phyloP scores from a whole-genome alignment of 2,888 invertebrate genomes.

The Acrobasis consociella region DNA sequence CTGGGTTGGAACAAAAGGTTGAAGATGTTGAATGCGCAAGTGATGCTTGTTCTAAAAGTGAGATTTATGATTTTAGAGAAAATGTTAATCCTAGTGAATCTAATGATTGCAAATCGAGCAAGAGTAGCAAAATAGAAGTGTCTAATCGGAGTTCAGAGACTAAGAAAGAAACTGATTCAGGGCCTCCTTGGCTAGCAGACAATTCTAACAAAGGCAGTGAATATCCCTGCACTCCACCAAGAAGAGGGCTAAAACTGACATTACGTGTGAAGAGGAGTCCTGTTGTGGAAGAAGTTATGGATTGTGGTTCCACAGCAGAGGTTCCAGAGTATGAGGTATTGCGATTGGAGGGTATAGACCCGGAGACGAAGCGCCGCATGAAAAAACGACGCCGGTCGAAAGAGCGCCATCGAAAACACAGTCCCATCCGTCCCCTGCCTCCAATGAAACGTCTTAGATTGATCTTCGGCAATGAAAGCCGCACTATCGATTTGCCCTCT shows the following conservation, averaged over 20 bases:
- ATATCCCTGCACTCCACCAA: conserved; percentile 83
- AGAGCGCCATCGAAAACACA: conserved; percentile 76
- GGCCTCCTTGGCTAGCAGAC: conserved; percentile 71
- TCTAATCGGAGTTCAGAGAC: conserved; percentile 62
- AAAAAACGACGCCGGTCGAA: conserved; percentile 81
- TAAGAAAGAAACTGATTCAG: conserved; percentile 66
- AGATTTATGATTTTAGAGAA: conserved; percentile 77
- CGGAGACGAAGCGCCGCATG: conserved; percentile 78
- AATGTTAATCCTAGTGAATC: conserved; percentile 77
- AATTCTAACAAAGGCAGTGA: conserved; percentile 74
- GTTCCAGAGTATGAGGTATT: conserved; percentile 93
- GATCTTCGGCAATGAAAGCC: conserved; percentile 94
- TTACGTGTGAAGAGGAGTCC: conserved; percentile 94
- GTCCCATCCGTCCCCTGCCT: conserved; percentile 83
- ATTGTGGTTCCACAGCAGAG: conserved; percentile 86
- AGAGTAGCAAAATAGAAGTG: conserved; percentile 65
- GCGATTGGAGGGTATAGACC: conserved; percentile 89
- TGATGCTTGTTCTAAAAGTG: conserved; percentile 70
- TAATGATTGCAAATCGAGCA: conserved; percentile 67
- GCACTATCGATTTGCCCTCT: conserved; percentile 93
- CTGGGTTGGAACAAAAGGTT: conserved; percentile 57
- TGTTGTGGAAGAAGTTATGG: conserved; percentile 91
- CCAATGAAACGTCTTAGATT: conserved; percentile 93
- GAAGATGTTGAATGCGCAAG: conserved; percentile 57
- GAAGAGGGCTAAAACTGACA: conserved; percentile 88